These are phyloP conservation scores for Engystomops pustulosus DNA, from an alignment of 2,113 vertebrate genomes.

Conservation along the genomic window DNA sequence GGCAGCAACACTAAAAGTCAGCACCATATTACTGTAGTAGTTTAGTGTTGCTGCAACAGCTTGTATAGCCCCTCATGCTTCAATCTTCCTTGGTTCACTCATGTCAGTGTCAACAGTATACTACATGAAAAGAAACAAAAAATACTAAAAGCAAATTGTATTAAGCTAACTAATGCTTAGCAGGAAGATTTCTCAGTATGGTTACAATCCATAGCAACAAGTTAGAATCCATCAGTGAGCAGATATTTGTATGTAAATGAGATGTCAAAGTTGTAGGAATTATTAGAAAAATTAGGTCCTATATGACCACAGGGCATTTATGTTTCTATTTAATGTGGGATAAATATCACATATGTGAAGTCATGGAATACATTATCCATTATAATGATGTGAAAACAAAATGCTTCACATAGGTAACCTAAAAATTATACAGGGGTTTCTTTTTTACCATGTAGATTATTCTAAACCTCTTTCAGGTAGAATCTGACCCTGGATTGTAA, in stretches of 20 bases:
- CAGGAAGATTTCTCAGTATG: neutral
- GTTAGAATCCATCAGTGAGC: constrained; percentile 22
- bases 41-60: too few species aligned
- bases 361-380: neutral
- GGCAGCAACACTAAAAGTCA: too few species aligned
- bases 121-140: too few species aligned
- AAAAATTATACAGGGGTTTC: too few species aligned
- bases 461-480: neutral
- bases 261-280: constrained; percentile 38
- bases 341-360: neutral
- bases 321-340: constrained; percentile 17
- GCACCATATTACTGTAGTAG: too few species aligned
- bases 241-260: constrained; percentile 52
- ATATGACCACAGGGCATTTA: constrained; percentile 44
- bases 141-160: neutral
- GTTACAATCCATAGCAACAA: constrained; percentile 41
- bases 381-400: neutral
- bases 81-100: too few species aligned
- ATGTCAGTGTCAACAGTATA: too few species aligned
- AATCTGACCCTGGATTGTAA: neutral
- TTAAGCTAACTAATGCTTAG: constrained; percentile 27
- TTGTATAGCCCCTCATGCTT: too few species aligned
- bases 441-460: neutral
- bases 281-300: constrained; percentile 45
- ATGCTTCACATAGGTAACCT: neutral